Evolutionary conservation across 2,797 vertebrate species (phyloP).

Genomic region (Toxotes lorentzi): DNA sequence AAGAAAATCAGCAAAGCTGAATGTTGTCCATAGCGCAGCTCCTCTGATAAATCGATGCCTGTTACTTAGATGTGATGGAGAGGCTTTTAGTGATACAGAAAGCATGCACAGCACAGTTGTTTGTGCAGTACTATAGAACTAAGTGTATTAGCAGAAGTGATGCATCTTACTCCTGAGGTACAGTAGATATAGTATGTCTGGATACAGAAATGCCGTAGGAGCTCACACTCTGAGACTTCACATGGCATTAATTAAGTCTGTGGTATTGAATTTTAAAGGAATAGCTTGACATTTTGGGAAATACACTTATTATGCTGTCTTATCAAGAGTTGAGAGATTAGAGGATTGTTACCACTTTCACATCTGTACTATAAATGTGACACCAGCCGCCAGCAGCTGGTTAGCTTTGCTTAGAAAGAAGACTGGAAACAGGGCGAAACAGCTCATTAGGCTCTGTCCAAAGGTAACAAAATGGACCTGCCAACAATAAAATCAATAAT

Average conservation of each 20-base stretch:
- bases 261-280: background rate
- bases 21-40: slow-evolving; percentile 25
- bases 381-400: background rate
- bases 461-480: background rate
- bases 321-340: background rate
- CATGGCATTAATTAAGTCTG: background rate
- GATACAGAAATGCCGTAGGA: background rate
- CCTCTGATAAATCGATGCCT: slow-evolving; percentile 50
- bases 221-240: too few species aligned
- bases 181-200: background rate
- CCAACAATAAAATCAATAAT: background rate
- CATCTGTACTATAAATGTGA: background rate
- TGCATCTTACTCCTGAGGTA: background rate
- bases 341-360: background rate
- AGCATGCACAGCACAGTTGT: slow-evolving; percentile 27
- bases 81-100: slow-evolving; percentile 46
- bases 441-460: background rate
- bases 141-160: slow-evolving; percentile 1
- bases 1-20: slow-evolving; percentile 26
- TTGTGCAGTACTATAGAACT: slow-evolving; percentile 10
- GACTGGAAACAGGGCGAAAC: background rate
- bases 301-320: background rate
- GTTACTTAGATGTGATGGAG: slow-evolving; percentile 51
- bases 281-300: background rate
- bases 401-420: slow-evolving; percentile 1